A percentile compares a stretch with the other conserved stretches of the same genome.
These are phyloP conservation scores for Drosophila anceps DNA, from an alignment of 2,888 invertebrate species.

Conservation along the genomic window DNA sequence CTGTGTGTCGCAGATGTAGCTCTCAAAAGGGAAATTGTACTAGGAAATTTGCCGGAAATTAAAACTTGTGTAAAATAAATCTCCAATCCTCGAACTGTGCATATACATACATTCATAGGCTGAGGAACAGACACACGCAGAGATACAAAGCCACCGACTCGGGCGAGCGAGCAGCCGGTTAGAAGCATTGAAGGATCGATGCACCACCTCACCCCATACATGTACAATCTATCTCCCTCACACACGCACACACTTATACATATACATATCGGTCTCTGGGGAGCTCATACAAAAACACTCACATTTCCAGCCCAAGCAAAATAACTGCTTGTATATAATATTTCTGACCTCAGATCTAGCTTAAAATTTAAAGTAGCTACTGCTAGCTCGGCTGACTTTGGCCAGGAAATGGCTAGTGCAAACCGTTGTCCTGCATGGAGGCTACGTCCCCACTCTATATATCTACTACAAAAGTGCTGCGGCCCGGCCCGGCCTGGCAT, in stretches of 20 bases:
- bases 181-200: conserved; percentile 63
- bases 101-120: conserved; percentile 32
- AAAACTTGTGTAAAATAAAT: conserved; percentile 84
- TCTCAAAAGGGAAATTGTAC: conserved; percentile 79
- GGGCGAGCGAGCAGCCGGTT: not conserved
- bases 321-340: conserved; percentile 24
- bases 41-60: conserved; percentile 84
- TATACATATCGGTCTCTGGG: no score
- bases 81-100: conserved; percentile 69
- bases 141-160: not conserved
- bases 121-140: conserved; percentile 1
- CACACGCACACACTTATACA: not conserved
- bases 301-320: not conserved
- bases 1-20: conserved; percentile 50
- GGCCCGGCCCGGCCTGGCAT: not conserved
- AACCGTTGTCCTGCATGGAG: conserved; percentile 23
- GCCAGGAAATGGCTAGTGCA: conserved; percentile 49
- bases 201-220: conserved; percentile 31
- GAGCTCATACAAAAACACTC: not conserved
- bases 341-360: conserved; percentile 20
- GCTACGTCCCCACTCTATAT: not conserved
- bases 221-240: conserved; percentile 8
- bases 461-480: conserved; percentile 5
- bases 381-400: conserved; percentile 20
- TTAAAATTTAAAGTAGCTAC: conserved; percentile 35